Percentiles rank a stretch among this genome's conserved stretches.
These are phyloP conservation scores for Clarias platycephalus DNA, from an alignment of 2,797 vertebrate species.

Conservation along the genomic window DNA sequence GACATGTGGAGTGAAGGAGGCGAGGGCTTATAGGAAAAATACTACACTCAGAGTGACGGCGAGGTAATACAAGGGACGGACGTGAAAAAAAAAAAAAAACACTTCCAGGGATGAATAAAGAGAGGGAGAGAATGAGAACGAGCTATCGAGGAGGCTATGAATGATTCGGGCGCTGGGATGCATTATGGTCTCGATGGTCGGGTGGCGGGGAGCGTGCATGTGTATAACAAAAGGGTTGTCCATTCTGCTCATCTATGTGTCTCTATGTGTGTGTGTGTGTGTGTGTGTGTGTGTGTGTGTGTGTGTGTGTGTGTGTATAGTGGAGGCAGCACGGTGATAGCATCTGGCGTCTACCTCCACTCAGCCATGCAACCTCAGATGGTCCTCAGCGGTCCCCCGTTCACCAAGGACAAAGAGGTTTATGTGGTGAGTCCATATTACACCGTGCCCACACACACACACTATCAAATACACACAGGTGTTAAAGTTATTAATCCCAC, in stretches of 20 bases:
- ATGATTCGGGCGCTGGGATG: slow-evolving; percentile 39
- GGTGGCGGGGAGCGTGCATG: slow-evolving; percentile 3
- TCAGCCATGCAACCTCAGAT: slow-evolving; percentile 89
- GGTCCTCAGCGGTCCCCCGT: slow-evolving; percentile 79
- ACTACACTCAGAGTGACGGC: neutral
- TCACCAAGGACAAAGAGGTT: slow-evolving; percentile 82
- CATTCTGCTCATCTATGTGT: slow-evolving; percentile 25
- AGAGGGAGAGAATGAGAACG: slow-evolving; percentile 12
- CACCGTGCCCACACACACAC: slow-evolving; percentile 20
- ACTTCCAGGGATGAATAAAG: neutral
- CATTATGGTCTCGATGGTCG: slow-evolving; percentile 34
- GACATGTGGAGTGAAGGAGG: slow-evolving; percentile 37
- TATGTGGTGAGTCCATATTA: slow-evolving; percentile 85
- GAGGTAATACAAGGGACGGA: slow-evolving; percentile 17
- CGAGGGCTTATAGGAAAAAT: slow-evolving; percentile 10
- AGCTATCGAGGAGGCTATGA: slow-evolving; percentile 1
- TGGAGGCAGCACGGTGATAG: slow-evolving; percentile 95
- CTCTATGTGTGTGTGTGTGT: slow-evolving; percentile 24
- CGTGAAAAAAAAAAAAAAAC: neutral
- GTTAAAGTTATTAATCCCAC: slow-evolving; percentile 67
- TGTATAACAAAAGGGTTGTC: slow-evolving; percentile 54
- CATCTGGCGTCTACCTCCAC: slow-evolving; percentile 86
- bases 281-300: too few species aligned
- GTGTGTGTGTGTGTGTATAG: slow-evolving; percentile 68
- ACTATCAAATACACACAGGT: slow-evolving; percentile 40